Evolutionary conservation across 2,113 vertebrate species (phyloP), one percentile per base, ranked within the genome.

Genomic region (Melanerpes formicivorus): DNA sequence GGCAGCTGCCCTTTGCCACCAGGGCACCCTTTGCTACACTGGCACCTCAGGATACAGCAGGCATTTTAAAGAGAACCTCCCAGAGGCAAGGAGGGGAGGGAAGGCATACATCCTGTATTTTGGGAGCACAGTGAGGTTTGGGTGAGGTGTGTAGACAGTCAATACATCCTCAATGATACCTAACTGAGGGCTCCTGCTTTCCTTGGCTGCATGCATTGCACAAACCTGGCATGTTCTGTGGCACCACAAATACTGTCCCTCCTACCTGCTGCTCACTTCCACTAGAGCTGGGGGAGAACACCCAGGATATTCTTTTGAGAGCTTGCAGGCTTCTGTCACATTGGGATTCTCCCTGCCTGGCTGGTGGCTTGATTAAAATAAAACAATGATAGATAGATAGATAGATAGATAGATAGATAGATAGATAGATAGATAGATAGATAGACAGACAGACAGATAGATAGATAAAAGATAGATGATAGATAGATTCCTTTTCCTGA

Each of bases 11-110:
- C 58, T 25, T 48, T 2, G 0, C 56, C 54, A 40, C 22, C 52
- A 27, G 8, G 17, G 58, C n/a, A 19, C n/a, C n/a, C 29, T n/a
- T n/a, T n/a, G n/a, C n/a, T n/a, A 4, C 25, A 55, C 3, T 1
- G 0, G 11, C 34, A 54, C 18, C 34, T 46, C 42, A 30, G 18
- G 29, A n/a, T 8, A 26, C 0, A 0, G 23, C 16, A 34, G 5
- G 3, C 48, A 32, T 55, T 46, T 59, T 32, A 29, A 27, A 67
- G 29, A 72, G 23, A 72, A 82, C n/a, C 14, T 62, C 32, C 10
- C 8, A 7, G 5, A 3, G 5, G 19, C 5, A 17, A 42, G 4
- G 17, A 2, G 4, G 9, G 5, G 9, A 11, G 2, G 6, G 9
- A 10, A 14, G 16, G 19, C 3, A 1, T 19, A 30, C 9, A 46